Base-by-base conservation (phyloP, 2,797 vertebrate species). In the Pelodytes ibericus region DNA sequence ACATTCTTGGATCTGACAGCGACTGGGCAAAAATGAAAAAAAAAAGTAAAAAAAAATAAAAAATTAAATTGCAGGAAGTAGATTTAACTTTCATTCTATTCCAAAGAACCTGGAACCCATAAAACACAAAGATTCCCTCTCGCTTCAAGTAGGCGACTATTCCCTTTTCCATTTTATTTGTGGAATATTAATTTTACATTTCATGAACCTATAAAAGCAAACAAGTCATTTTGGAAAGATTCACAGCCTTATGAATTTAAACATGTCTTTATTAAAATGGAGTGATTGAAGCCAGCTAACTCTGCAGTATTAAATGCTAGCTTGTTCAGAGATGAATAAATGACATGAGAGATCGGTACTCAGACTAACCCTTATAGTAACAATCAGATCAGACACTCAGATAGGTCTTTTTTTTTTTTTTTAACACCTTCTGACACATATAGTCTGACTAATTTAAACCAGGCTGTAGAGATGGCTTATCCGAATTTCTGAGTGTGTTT, bases 1-100 rank as follows among this genome's bases (percentile, higher is more conserved):
- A 86, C 85, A 83, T 89, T 85, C 83, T 83, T 86, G 85, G 84
- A 88, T 85, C 81, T 86, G 80, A 82, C 79, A 84, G 83, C 89
- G 84, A 81, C 81, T 83, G 84, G n/a, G 77, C 80, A 88, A 72
- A n/a, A 80, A 86, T 77, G 80, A 82, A 84, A 83, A 83, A 80
- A 80, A 84, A 82, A 86, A 79, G 82, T 22, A 82, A 82, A 84
- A 82, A 82, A 84, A 78, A 84, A 82, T 85, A 80, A 81, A 22
- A 83, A 16, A 49, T 13, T 1, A 49, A 49, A 49, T 15, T 13
- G 44, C 44, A 49, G 44, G 18, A 49, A 49, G 44, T 49, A 2
- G 11, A 15, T 53, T 53, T 86, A 85, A 86, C 81, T 88, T 84
- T 83, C 70, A 85, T 82, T 87, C 77, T 81, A 86, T 69, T 87